Conservation (phyloP, 37 sponge, comb jelly and placozoan species). For the Cladorhizidae sp. region DNA sequence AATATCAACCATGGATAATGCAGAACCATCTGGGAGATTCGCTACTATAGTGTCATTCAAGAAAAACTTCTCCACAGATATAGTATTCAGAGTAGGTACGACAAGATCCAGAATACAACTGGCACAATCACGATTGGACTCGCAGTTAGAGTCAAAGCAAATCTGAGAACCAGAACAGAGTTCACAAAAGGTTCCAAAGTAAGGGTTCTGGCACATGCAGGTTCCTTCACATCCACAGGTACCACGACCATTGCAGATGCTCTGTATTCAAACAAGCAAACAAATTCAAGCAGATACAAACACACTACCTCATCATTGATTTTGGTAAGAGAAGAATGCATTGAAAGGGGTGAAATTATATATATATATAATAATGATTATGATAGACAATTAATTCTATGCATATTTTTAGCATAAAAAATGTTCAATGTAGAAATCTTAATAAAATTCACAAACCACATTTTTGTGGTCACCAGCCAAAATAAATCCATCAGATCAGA, state of each 20-base stretch:
- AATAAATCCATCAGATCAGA: too few relatives aligned
- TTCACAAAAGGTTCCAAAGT: conserved; percentile 43
- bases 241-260: conserved; percentile 2
- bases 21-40: neutral
- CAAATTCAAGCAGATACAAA: too few relatives aligned
- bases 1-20: neutral
- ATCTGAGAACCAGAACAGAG: conserved; percentile 11
- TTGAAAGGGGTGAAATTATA: too few relatives aligned
- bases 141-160: conserved; percentile 16
- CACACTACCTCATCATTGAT: too few relatives aligned
- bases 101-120: conserved; percentile 15
- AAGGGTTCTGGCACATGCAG: conserved; percentile 28
- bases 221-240: conserved; percentile 12
- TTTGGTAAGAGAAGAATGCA: too few relatives aligned
- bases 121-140: neutral
- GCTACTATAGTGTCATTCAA: neutral
- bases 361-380: too few relatives aligned
- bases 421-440: too few relatives aligned
- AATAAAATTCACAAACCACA: too few relatives aligned
- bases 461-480: too few relatives aligned
- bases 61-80: conserved; percentile 2
- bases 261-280: neutral
- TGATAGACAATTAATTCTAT: too few relatives aligned
- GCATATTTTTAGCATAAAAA: too few relatives aligned
- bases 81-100: neutral